Evolutionary conservation across 2,888 invertebrate species (phyloP).

Genomic region (Cistogaster globosa): DNA sequence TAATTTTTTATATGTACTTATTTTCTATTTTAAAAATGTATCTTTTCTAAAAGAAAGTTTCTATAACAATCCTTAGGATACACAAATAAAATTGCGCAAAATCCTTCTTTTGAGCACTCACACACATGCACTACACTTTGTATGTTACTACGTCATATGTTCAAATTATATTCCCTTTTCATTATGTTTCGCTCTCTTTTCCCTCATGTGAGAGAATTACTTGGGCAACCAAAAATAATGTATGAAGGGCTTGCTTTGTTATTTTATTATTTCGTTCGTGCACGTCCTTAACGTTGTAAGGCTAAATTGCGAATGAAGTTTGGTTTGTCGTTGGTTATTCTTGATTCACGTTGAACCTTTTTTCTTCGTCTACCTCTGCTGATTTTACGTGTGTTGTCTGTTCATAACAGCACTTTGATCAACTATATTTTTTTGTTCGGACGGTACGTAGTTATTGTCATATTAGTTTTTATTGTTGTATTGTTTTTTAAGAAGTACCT

Average conservation of each 20-base stretch:
- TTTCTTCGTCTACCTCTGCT: constrained; percentile 33
- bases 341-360: constrained; percentile 63
- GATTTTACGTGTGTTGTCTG: constrained; percentile 28
- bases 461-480: constrained; percentile 45
- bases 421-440: not conserved
- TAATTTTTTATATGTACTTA: constrained; percentile 26
- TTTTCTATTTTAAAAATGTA: constrained; percentile 27
- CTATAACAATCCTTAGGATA: constrained; percentile 72
- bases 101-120: constrained; percentile 33
- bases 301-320: constrained; percentile 79
- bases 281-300: constrained; percentile 80
- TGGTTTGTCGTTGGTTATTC: constrained; percentile 44
- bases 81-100: constrained; percentile 70
- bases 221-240: constrained; percentile 35
- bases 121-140: constrained; percentile 17
- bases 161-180: constrained; percentile 31
- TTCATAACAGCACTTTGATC: constrained; percentile 50
- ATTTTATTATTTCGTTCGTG: constrained; percentile 27
- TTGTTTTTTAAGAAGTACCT: constrained; percentile 56
- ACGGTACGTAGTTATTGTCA: not conserved
- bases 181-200: constrained; percentile 39
- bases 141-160: constrained; percentile 61
- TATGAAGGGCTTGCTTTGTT: constrained; percentile 40
- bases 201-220: constrained; percentile 12
- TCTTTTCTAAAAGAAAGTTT: constrained; percentile 65